These are phyloP conservation scores for Semotilus atromaculatus DNA, from an alignment of 2,797 vertebrate species.

Conservation along the genomic window DNA sequence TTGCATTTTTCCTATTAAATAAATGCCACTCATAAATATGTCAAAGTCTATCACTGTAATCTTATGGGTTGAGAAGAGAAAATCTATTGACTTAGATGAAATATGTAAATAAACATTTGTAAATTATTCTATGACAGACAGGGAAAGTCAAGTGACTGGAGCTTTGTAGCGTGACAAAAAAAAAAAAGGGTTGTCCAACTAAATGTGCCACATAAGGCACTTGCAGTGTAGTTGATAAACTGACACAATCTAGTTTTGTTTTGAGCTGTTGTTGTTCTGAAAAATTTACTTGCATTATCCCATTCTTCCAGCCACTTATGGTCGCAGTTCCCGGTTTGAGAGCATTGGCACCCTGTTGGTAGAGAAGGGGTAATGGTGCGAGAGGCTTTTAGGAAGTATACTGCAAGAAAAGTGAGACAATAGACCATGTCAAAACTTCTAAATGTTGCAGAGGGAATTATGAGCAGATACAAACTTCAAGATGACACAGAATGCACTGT, in stretches of 20 bases:
- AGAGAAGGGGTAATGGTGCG: constrained; percentile 12
- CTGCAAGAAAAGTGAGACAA: constrained; percentile 15
- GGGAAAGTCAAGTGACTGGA: neutral
- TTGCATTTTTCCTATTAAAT: neutral
- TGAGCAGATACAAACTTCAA: neutral
- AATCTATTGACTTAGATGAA: neutral
- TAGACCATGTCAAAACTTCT: neutral
- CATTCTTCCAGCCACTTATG: neutral
- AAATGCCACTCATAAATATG: neutral
- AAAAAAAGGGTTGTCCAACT: neutral
- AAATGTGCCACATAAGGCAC: neutral
- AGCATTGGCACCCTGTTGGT: neutral
- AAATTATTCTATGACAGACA: neutral
- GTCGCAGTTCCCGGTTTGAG: neutral
- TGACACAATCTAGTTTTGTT: neutral
- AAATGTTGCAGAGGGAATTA: neutral
- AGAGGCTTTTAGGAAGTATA: constrained; percentile 10
- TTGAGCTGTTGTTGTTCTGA: constrained; percentile 13
- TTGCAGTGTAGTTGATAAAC: neutral
- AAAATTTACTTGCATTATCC: constrained; percentile 6
- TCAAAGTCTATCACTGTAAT: neutral
- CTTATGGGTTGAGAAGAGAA: neutral
- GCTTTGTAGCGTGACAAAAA: neutral
- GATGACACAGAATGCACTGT: neutral
- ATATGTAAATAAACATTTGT: neutral